Evolutionary conservation across 2,888 invertebrate species (phyloP), one percentile per base, ranked within the genome.

Genomic region (Heliconius erato): DNA sequence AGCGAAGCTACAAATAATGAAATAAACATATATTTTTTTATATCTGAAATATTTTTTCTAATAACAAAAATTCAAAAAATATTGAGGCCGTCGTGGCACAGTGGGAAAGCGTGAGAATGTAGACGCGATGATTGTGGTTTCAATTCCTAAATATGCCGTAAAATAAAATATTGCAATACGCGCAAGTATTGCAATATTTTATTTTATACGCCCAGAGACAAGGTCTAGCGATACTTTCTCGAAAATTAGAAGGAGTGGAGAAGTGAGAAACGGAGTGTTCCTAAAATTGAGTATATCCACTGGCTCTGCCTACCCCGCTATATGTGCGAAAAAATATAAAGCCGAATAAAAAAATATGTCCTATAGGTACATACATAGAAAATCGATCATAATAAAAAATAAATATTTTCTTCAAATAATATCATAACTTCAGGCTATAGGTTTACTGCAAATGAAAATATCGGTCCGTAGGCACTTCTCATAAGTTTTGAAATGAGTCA

Each of bases 401-500:
- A 59, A 23, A 0, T 7, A 35, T 76, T 76, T 76, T 63, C 40
- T 83, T 76, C 59, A 77, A 79, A 82, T 80, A 77, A 82, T 80
- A 84, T 84, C 28, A 44, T 40, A 35, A 54, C 80, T 74, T 78
- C 68, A 67, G 78, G 80, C 79, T 82, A 78, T 77, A 74, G 76
- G 67, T 78, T 67, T 67, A 74, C 80, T 82, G 82, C 77, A 82
- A 84, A 84, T 84, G 78, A 79, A 80, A 84, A 79, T 67, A 72
- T 74, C 32, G 35, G 26, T 59, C 82, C 74, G 49, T 26, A 76
- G 82, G 74, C 74, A 72, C 69, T 74, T 68, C 74, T 79, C 72
- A 74, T 80, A 74, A 65, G 67, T 49, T 74, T 65, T 65, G n/a
- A 80, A 72, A 74, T 76, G 74, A 35, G 32, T 40, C 80, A 67